These are phyloP conservation scores for Hypolimnas misippus DNA, from an alignment of 2,888 invertebrate genomes.

Conservation along the genomic window DNA sequence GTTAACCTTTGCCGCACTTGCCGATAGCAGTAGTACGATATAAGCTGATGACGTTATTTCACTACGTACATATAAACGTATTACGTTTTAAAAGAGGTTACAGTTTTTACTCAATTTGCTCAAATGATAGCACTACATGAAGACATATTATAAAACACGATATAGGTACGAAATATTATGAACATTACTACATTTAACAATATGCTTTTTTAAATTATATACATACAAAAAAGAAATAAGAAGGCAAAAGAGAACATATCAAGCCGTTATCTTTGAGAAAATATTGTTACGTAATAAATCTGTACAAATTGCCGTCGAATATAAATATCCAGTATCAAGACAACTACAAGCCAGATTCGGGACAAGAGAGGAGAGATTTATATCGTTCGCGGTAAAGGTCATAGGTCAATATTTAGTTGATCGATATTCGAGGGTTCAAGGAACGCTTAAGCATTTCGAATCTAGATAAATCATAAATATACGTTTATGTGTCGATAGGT, in stretches of 20 bases:
- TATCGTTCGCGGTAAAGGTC: conserved; percentile 64
- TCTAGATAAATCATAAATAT: neutral
- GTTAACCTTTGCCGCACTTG: conserved; percentile 46
- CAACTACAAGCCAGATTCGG: conserved; percentile 47
- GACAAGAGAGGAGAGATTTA: conserved; percentile 49
- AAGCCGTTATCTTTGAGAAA: no score
- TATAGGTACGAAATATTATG: no score
- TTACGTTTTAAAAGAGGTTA: neutral
- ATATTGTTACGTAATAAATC: neutral
- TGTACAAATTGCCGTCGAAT: neutral
- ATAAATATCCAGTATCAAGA: conserved; percentile 12
- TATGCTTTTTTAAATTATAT: no score
- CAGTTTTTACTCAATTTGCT: neutral
- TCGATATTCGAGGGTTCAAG: conserved; percentile 64
- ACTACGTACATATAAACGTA: conserved; percentile 3
- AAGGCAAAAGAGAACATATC: no score
- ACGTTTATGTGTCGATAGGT: neutral
- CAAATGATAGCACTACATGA: no score
- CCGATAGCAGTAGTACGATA: conserved; percentile 18
- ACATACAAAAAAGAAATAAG: no score
- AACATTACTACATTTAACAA: no score
- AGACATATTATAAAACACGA: no score
- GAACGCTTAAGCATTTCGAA: conserved; percentile 49
- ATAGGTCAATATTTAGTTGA: conserved; percentile 65
- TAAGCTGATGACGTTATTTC: conserved; percentile 24